Percentiles rank a stretch among this genome's conserved stretches.
These are phyloP conservation scores for Danio albolineatus DNA, from an alignment of 2,797 vertebrate genomes.

Conservation along the genomic window DNA sequence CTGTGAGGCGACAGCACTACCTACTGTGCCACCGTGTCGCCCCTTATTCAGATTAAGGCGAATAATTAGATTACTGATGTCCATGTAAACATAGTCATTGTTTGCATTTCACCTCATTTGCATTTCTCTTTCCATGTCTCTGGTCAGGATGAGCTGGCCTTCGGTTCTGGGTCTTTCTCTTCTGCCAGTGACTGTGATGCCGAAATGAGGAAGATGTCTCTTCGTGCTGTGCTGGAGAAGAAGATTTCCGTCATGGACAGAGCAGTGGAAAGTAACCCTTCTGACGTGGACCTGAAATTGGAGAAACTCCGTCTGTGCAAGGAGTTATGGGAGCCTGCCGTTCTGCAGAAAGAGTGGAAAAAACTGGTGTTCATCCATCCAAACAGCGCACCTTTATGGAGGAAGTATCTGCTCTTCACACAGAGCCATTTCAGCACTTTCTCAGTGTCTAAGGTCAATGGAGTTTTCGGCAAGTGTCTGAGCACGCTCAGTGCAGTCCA, in stretches of 20 bases:
- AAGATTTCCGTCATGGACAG: conserved; percentile 92
- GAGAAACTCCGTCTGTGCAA: conserved; percentile 86
- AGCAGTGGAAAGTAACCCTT: conserved; percentile 88
- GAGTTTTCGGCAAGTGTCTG: conserved; percentile 91
- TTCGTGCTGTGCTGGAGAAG: conserved; percentile 88
- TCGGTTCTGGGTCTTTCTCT: conserved; percentile 69
- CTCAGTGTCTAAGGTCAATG: conserved; percentile 86
- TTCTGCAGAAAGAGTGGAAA: conserved; percentile 93
- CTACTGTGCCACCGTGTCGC: too few species aligned
- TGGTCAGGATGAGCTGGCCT: conserved; percentile 84
- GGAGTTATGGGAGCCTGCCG: conserved; percentile 90
- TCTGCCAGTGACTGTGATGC: conserved; percentile 71
- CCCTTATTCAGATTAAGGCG: too few species aligned
- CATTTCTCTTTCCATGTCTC: conserved; percentile 9
- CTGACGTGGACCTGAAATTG: conserved; percentile 87
- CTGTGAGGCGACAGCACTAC: too few species aligned
- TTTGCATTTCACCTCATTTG: neutral
- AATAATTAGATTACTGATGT: neutral
- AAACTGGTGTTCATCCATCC: conserved; percentile 95
- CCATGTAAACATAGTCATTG: neutral
- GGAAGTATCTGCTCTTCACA: conserved; percentile 89
- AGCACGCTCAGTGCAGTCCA: conserved; percentile 88
- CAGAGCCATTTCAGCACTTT: conserved; percentile 96
- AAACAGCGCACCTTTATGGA: conserved; percentile 90
- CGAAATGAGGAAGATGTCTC: conserved; percentile 79